Evolutionary conservation across 2,113 vertebrate genomes (phyloP), one percentile per base, ranked within the genome.

Genomic region (Campylorhamphus procurvoides): DNA sequence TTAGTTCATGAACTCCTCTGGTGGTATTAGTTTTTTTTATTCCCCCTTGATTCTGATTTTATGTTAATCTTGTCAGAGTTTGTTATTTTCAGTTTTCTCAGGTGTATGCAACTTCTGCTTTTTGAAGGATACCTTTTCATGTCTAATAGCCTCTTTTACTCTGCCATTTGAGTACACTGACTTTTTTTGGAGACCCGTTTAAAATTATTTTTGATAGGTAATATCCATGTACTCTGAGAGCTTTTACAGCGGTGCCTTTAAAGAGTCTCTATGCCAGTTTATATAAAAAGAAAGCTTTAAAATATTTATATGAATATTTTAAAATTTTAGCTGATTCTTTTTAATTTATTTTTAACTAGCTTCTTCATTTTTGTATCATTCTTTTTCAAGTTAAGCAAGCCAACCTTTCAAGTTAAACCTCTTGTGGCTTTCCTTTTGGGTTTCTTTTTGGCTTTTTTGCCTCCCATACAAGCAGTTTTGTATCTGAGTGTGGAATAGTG

Each of bases 271-370:
- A 47, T 67, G 35, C 75, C 55, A 89, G 50, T 93, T 92, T 88
- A 92, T 84, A 80, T 92, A 86, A 90, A 90, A 96, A 92, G 83
- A 94, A 96, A 93, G 35, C 47, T 88, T 80, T 97, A 92, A 96
- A 96, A 93, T 90, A 95, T 97, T 97, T 69, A 97, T 94, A 42
- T 49, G 75, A 93, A 74, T 94, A 90, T 90, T 94, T 95, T 94
- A 86, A 94, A 92, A 59, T 88, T 96, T 92, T 92, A 92, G 75
- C 79, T 50, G 46, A n/a, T 83, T 79, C 88, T 88, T 90, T 94
- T 95, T 67, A 96, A 94, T 95, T 95, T 94, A 94, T 96, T 96
- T 96, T 95, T 96, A 97, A 97, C 55, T 93, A 94, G 83, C 35
- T 86, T 88, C 87, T 94, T 52, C 83, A 31, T 81, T 90, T 94